phyloP scores from a whole-genome alignment of 2,797 vertebrate species.

The Octomys mimax region DNA sequence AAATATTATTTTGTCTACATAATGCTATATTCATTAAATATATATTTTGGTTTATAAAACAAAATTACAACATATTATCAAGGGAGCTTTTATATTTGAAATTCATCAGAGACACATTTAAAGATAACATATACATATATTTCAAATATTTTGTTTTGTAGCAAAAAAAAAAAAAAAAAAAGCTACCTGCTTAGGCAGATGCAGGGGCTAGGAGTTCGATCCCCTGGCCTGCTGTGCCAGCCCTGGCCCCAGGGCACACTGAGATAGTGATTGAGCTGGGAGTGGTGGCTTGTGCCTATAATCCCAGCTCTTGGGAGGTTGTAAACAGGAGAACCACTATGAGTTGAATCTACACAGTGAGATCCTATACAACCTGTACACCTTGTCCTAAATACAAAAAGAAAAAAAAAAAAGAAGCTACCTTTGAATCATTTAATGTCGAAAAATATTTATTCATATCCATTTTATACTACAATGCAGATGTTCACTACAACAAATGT shows the following conservation, averaged over 20 bases:
- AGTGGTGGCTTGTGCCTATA: too few species aligned
- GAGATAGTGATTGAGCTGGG: too few species aligned
- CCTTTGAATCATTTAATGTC: constrained; percentile 8
- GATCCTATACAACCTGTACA: too few species aligned
- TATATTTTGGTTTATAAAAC: neutral
- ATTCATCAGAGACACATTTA: neutral
- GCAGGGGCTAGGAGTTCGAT: too few species aligned
- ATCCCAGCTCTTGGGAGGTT: too few species aligned
- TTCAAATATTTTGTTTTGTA: neutral
- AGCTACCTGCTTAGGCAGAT: too few species aligned
- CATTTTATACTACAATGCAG: constrained; percentile 49
- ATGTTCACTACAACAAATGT: constrained; percentile 41
- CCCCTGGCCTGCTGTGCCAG: too few species aligned
- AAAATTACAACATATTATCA: neutral
- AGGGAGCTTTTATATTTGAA: neutral
- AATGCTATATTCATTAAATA: neutral
- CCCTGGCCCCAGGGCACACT: too few species aligned
- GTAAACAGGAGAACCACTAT: too few species aligned
- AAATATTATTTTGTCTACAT: neutral
- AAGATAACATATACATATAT: neutral
- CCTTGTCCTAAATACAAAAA: too few species aligned
- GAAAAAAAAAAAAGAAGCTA: constrained; percentile 8
- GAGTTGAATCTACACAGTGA: too few species aligned
- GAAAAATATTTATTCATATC: constrained; percentile 53
- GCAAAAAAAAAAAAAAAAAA: too few species aligned